Base-by-base conservation (phyloP, 2,888 invertebrate species). In the Agonopterix heracliana region DNA sequence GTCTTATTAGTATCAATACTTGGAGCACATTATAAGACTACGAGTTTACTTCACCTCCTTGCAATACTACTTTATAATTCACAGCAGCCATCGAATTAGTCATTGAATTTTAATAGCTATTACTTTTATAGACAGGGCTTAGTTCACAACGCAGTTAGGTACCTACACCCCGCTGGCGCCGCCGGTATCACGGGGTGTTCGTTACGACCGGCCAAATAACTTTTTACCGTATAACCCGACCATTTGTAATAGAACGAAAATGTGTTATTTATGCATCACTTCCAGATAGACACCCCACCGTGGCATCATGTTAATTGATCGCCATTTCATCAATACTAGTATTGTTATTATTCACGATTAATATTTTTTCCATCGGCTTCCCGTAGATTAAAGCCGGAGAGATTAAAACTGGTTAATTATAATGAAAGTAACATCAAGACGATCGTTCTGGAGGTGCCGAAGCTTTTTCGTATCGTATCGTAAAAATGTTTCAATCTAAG, bases 211-310 rank as follows among this genome's bases (percentile, higher is more conserved):
- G 71, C 68, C 26, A 72, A 75, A 79, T 73, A 64, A 66, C 62
- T 80, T 83, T 81, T 80, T 80, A 77, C 74, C 68, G 64, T 66
- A 73, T 66, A 74, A 71, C 69, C 68, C 67, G 63, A 66, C 66
- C 71, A 70, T 76, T 74, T 65, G 65, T 73, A 74, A 71, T 78
- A 72, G 70, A 75, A 66, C 65, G 74, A 63, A 78, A 76, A 77
- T 69, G 61, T 68, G 74, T 77, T 81, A 78, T 80, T 81, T 81
- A 81, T 84, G 72, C 78, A 78, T 77, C 78, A 71, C 68, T 72
- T 71, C 63, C 68, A 41, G 69, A 64, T 57, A 61, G 71, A 63
- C 78, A 63, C 79, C 81, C 80, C 68, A 74, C 68, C 54, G 81
- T 52, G 77, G 59, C 61, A 65, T 73, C 72, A 77, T 74, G 72